Evolutionary conservation across 2,113 vertebrate genomes (phyloP).

Genomic region (Calonectris borealis): DNA sequence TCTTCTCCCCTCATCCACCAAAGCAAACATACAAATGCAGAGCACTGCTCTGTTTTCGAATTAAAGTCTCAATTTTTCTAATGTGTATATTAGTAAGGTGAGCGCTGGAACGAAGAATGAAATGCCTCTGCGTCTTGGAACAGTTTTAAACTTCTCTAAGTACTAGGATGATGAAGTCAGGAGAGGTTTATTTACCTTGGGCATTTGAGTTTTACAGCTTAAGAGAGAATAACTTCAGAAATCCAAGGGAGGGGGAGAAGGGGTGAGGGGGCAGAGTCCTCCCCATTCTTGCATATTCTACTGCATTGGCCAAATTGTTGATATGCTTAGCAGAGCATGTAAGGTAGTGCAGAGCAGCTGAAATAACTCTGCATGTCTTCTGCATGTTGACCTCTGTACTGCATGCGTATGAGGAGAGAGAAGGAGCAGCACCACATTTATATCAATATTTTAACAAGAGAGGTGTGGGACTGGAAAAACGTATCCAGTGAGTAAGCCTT

Average conservation of each 20-base stretch:
- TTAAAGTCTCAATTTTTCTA: constrained; percentile 10
- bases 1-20: background rate
- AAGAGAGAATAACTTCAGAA: constrained; percentile 36
- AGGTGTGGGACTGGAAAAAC: constrained; percentile 2
- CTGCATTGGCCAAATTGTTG: constrained; percentile 18
- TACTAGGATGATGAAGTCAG: background rate
- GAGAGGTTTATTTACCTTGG: constrained; percentile 37
- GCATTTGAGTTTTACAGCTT: constrained; percentile 36
- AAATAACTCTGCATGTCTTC: constrained; percentile 40
- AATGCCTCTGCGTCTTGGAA: background rate
- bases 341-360: constrained; percentile 57
- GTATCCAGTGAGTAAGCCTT: background rate
- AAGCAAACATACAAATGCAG: background rate
- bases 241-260: background rate
- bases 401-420: accelerated
- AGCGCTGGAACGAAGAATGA: background rate
- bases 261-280: background rate
- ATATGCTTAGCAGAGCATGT: constrained; percentile 56
- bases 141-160: background rate
- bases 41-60: constrained; percentile 46
- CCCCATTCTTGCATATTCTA: background rate
- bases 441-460: constrained; percentile 27
- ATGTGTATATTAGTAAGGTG: background rate
- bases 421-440: background rate
- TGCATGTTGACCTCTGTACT: background rate